Percentiles rank a stretch among this genome's conserved stretches.
Evolutionary conservation across 2,113 vertebrate species (phyloP).

Genomic region (Indicator maculatus): DNA sequence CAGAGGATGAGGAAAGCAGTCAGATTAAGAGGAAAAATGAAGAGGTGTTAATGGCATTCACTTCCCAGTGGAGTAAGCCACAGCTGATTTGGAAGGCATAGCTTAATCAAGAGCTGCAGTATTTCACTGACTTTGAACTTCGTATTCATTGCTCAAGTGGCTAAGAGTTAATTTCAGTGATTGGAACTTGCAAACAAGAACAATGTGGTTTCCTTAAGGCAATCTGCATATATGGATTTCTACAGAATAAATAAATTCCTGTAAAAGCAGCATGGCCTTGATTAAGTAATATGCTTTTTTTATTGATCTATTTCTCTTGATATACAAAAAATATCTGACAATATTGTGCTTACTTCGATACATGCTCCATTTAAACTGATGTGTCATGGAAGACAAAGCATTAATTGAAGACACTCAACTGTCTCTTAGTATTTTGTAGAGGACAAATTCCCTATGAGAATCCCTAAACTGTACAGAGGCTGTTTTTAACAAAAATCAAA

Average conservation of each 20-base stretch:
- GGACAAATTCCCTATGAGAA: background rate
- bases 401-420: background rate
- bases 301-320: background rate
- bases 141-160: background rate
- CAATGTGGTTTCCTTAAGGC: background rate
- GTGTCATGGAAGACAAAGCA: background rate
- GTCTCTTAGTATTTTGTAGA: background rate
- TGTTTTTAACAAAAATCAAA: background rate
- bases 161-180: background rate
- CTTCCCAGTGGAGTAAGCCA: background rate
- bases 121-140: background rate
- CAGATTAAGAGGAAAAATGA: background rate
- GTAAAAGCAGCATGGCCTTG: background rate
- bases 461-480: background rate
- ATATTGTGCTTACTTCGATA: background rate
- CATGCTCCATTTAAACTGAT: background rate
- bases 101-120: background rate
- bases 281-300: background rate
- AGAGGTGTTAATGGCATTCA: background rate
- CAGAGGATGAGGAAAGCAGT: background rate
- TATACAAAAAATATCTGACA: background rate
- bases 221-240: background rate
- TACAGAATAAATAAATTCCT: background rate
- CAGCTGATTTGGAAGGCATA: background rate
- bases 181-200: background rate